Evolutionary conservation across 2,888 invertebrate species (phyloP), one percentile per base, ranked within the genome.

Genomic region (Orthosia cruda): DNA sequence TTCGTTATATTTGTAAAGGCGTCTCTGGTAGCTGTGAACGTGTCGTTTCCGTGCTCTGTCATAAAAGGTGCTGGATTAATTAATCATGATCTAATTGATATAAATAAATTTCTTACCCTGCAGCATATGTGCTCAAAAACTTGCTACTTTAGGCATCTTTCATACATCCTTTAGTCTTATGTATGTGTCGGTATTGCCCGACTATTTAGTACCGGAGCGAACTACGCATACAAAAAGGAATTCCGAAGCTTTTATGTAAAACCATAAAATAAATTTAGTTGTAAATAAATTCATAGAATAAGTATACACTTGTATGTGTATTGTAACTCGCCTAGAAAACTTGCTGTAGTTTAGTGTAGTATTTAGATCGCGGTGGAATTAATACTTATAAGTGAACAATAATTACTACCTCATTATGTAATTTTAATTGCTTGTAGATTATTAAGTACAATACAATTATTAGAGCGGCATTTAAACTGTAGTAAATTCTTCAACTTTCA

Each of bases 361-460:
- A 52, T 49, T 58, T 52, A 67, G 15, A 50, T 54, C 2, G 62
- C 50, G 54, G 69, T 70, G 45, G 58, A 70, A 32, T 54, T 5
- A 70, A 70, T 71, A 81, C 63, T 77, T 81, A 61, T 69, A 61
- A 69, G 59, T 57, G 23, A 59, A 59, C 40, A 32, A 58, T 58
- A 32, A 57, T 54, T 45, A 62, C 79, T 80, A 71, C 79, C 79
- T 80, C 79, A 80, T 68, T 59, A 74, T 45, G 52, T 81, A 69
- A n/a, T 75, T 81, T 55, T 54, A 59, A 20, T 68, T 58, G 55
- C 61, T 65, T 69, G 12, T 69, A 26, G 50, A 57, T 55, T 52
- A 80, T 69, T 47, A n/a, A 16, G 20, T 72, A 57, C 47, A 55
- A 59, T 57, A 23, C 23, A n/a, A 69, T 52, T 63, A 69, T 52